Base-by-base conservation (phyloP, 2,888 invertebrate genomes). In the Liposcelis brunnea region DNA sequence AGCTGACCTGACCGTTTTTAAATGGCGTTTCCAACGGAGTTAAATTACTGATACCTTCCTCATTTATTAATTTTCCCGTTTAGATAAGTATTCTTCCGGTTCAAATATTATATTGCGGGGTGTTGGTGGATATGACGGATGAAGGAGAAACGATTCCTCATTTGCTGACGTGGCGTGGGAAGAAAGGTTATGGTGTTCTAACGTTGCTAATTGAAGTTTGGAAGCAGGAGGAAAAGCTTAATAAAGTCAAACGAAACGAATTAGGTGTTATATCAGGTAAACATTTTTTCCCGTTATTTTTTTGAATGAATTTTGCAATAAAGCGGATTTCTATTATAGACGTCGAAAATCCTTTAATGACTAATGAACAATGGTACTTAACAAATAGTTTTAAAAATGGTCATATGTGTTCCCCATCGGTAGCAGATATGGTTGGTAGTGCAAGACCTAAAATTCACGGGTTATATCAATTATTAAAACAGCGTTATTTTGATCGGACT, bases 401-500 rank as follows among this genome's bases (percentile, higher is more conserved):
- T 11, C 45, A 50, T 4, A 50, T 54, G 5, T 56, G 53, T 12
- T 63, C 60, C 49, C 63, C 63, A 5, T 54, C 63, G 2, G 53
- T 63, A 18, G 53, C 57, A 2, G 65, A 66, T 38, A 56, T 66
- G 50, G 51, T 65, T 5, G 60, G 61, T 2, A 65, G 67, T 35
- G 59, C 59, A 21, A 55, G 68, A 50, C 64, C 65, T 1, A 69
- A 68, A 55, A 61, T 70, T 44, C 66, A 66, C 49, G 59, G 62
- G 10, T 57, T 70, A 42, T 47, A 62, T 10, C 60, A 63, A 50
- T 54, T 66, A 6, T 52, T 68, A 5, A 52, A 55, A 31, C 53
- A 55, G 11, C 52, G 56, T 31, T 59, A 63, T 45, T 44, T 49
- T n/a, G 56, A 60, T 2, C 55, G 52, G 33, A 58, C 60, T 10